Percentiles rank a stretch among this genome's conserved stretches.
Conservation (phyloP, 2,797 vertebrate genomes). For the Sylvilagus floridanus region DNA sequence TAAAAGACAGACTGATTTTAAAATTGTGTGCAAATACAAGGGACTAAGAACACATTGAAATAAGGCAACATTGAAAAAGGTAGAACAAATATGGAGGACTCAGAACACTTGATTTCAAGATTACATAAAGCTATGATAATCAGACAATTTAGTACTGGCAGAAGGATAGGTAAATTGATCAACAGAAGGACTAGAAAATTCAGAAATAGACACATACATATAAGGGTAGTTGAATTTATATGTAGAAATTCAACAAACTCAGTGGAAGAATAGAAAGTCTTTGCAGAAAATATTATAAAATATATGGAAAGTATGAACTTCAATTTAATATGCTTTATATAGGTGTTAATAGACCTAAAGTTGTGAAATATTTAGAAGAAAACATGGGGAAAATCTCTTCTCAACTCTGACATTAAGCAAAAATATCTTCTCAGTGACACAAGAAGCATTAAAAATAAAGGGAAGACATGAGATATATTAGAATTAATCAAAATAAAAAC, state of each 20-base stretch:
- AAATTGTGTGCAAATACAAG: slow-evolving; percentile 30
- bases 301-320: background rate
- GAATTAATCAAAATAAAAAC: slow-evolving; percentile 10
- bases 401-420: background rate
- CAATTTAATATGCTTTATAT: background rate
- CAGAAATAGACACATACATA: background rate
- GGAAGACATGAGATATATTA: background rate
- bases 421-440: background rate
- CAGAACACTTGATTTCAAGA: background rate
- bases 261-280: background rate
- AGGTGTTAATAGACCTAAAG: background rate
- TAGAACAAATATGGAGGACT: background rate
- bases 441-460: background rate
- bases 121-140: background rate
- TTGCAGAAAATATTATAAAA: background rate
- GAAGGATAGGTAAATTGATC: background rate
- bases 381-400: background rate
- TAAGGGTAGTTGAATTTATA: background rate
- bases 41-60: background rate
- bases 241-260: background rate
- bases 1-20: background rate
- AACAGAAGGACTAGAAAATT: background rate
- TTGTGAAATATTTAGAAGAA: slow-evolving; percentile 26
- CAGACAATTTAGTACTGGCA: background rate
- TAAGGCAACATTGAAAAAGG: slow-evolving; percentile 3